Conservation (phyloP, 2,888 invertebrate genomes). For the Thysanoteuthis rhombus region DNA sequence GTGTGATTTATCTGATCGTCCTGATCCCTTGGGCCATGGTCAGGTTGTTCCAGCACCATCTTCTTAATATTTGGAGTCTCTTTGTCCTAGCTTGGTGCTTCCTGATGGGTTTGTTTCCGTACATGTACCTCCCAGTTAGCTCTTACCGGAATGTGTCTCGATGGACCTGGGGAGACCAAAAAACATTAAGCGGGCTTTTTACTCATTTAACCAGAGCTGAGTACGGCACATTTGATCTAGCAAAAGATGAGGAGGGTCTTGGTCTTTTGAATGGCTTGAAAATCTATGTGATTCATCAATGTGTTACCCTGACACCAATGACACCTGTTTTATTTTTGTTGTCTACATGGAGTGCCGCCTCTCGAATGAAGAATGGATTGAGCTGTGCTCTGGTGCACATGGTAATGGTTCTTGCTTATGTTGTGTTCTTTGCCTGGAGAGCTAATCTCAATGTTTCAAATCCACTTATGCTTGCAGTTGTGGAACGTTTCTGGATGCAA, state of each 20-base stretch:
- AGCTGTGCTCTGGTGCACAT: slow-evolving; percentile 1
- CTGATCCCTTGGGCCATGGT: slow-evolving; percentile 56
- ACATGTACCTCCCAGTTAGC: slow-evolving; percentile 62
- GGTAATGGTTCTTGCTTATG: slow-evolving; percentile 50
- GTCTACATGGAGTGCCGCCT: slow-evolving; percentile 32
- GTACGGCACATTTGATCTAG: slow-evolving; percentile 64
- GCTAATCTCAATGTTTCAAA: slow-evolving; percentile 62
- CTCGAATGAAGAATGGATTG: slow-evolving; percentile 46
- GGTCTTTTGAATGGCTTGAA: slow-evolving; percentile 45
- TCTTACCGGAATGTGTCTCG: slow-evolving; percentile 49
- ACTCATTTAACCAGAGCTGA: slow-evolving; percentile 60
- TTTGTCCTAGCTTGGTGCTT: slow-evolving; percentile 40
- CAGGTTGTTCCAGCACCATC: slow-evolving; percentile 37
- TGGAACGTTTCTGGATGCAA: slow-evolving; percentile 66
- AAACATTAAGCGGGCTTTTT: slow-evolving; percentile 55
- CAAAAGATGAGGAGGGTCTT: slow-evolving; percentile 48
- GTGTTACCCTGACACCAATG: slow-evolving; percentile 45
- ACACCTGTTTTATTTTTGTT: slow-evolving; percentile 40
- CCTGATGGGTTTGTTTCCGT: slow-evolving; percentile 57
- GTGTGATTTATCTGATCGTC: slow-evolving; percentile 54
- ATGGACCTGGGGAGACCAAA: slow-evolving; percentile 67
- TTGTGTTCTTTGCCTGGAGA: slow-evolving; percentile 61
- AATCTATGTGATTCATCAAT: slow-evolving; percentile 47
- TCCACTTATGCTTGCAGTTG: slow-evolving; percentile 61
- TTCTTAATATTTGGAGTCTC: slow-evolving; percentile 34